A percentile compares a stretch with the other conserved stretches of the same genome.
Conservation (phyloP, 1,140 invertebrate genomes). For the Pissodes strobi region DNA sequence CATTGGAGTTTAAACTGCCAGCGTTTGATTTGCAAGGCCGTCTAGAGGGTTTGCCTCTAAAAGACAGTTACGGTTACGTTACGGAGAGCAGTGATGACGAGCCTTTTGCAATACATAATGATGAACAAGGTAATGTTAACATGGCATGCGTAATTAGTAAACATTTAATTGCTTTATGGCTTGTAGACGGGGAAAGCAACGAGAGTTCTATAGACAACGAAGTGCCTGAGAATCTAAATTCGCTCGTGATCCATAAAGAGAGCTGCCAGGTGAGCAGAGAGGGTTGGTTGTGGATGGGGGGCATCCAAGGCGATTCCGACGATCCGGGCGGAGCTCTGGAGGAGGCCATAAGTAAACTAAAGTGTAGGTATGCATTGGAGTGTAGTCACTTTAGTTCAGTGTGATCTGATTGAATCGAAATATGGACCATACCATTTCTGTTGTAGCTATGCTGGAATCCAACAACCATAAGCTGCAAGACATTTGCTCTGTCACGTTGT, state of each 20-base stretch:
- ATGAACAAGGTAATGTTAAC: slow-evolving; percentile 52
- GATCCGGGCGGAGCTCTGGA: slow-evolving; percentile 64
- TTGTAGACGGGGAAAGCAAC: slow-evolving; percentile 13
- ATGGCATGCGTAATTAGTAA: neutral
- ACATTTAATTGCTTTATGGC: no score
- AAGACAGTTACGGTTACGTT: slow-evolving; percentile 63
- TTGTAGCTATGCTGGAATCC: slow-evolving; percentile 38
- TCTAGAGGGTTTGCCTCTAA: slow-evolving; percentile 60
- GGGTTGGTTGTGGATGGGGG: slow-evolving; percentile 82
- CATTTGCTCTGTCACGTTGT: slow-evolving; percentile 79
- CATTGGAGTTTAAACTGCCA: slow-evolving; percentile 70
- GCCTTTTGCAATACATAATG: slow-evolving; percentile 57
- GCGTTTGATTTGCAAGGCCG: slow-evolving; percentile 56
- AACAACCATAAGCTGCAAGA: slow-evolving; percentile 67
- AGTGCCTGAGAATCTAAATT: slow-evolving; percentile 22
- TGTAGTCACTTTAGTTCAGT: no score
- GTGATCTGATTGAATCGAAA: neutral
- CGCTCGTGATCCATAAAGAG: slow-evolving; percentile 14
- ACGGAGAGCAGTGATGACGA: slow-evolving; percentile 61
- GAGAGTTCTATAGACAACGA: slow-evolving; percentile 4
- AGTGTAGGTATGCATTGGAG: slow-evolving; percentile 71
- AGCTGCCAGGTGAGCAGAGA: slow-evolving; percentile 54
- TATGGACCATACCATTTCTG: no score
- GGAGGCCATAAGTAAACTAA: slow-evolving; percentile 73
- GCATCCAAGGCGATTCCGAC: slow-evolving; percentile 65